Percentiles rank a stretch among this genome's conserved stretches.
phyloP scores from a whole-genome alignment of 35 echinoderm and acorn worm species.

The Holothuria glaberrima region DNA sequence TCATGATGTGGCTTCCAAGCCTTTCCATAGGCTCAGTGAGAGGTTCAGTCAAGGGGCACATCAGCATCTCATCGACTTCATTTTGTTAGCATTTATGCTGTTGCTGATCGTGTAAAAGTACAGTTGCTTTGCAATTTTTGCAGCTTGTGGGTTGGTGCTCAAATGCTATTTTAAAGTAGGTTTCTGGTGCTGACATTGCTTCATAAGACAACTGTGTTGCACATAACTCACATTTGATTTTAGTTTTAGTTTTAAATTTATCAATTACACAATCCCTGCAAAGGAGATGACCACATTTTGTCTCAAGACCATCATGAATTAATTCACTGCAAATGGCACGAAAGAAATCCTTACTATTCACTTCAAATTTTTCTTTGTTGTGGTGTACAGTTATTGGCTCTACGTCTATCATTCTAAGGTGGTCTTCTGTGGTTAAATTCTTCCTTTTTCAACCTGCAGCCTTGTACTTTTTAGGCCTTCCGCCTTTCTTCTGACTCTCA shows the following conservation, averaged over 20 bases:
- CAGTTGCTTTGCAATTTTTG: background rate
- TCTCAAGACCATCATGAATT: background rate
- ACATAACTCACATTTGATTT: background rate
- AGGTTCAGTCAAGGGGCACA: background rate
- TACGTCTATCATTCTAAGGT: background rate
- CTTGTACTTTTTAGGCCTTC: conserved; percentile 14
- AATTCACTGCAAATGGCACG: background rate
- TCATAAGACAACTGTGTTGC: conserved; percentile 7
- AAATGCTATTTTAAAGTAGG: too few relatives aligned
- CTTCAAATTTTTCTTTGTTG: background rate
- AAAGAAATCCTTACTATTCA: background rate
- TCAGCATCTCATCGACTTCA: conserved; percentile 1
- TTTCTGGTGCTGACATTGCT: too few relatives aligned
- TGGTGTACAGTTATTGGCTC: background rate
- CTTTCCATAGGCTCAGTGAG: background rate
- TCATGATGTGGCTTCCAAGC: conserved; percentile 6
- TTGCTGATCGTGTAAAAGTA: conserved; percentile 4
- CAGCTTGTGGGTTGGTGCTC: background rate
- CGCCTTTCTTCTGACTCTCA: background rate
- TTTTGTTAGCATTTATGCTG: background rate
- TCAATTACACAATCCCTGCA: background rate
- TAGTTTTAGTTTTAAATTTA: conserved; percentile 10
- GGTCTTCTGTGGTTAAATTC: background rate
- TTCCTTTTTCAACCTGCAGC: background rate
- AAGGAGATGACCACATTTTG: background rate